These are phyloP conservation scores for Paedocypris micromegethes DNA, from an alignment of 2,797 vertebrate genomes.

Conservation along the genomic window DNA sequence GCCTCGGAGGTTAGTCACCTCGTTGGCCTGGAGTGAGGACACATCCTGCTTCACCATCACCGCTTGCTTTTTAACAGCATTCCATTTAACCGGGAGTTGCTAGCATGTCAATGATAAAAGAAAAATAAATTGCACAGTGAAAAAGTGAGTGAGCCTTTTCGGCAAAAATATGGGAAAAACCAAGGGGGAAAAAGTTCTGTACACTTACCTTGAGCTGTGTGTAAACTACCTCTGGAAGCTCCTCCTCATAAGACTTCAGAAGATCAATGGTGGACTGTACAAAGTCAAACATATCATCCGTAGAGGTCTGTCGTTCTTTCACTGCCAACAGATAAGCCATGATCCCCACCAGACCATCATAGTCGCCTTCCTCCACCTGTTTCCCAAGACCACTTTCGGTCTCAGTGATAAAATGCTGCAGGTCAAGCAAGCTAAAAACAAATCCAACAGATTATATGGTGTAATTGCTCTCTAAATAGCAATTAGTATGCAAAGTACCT, in stretches of 20 bases:
- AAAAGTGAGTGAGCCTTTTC: too few relatives aligned
- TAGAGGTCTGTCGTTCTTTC: slow-evolving; percentile 77
- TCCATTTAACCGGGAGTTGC: slow-evolving; percentile 85
- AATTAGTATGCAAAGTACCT: slow-evolving; percentile 64
- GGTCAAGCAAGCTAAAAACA: slow-evolving; percentile 76
- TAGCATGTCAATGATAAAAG: too few relatives aligned
- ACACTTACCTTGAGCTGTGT: slow-evolving; percentile 79
- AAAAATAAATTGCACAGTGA: too few relatives aligned
- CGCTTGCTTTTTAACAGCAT: slow-evolving; percentile 77
- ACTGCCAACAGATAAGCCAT: slow-evolving; percentile 84
- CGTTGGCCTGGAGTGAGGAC: slow-evolving; percentile 80
- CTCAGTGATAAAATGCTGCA: slow-evolving; percentile 75
- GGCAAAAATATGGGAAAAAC: background rate
- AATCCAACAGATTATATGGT: background rate
- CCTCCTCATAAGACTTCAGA: slow-evolving; percentile 82
- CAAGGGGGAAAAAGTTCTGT: background rate
- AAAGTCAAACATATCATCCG: slow-evolving; percentile 88
- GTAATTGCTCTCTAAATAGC: background rate
- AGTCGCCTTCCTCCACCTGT: slow-evolving; percentile 77
- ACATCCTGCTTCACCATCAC: slow-evolving; percentile 79
- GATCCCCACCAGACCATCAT: slow-evolving; percentile 73
- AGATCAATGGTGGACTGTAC: slow-evolving; percentile 84
- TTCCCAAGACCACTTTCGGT: slow-evolving; percentile 68
- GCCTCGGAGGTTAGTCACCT: slow-evolving; percentile 74
- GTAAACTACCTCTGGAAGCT: slow-evolving; percentile 78